A percentile compares a stretch with the other conserved stretches of the same genome.
Conservation (phyloP, 2,888 invertebrate species). For the Diarsia mendica region DNA sequence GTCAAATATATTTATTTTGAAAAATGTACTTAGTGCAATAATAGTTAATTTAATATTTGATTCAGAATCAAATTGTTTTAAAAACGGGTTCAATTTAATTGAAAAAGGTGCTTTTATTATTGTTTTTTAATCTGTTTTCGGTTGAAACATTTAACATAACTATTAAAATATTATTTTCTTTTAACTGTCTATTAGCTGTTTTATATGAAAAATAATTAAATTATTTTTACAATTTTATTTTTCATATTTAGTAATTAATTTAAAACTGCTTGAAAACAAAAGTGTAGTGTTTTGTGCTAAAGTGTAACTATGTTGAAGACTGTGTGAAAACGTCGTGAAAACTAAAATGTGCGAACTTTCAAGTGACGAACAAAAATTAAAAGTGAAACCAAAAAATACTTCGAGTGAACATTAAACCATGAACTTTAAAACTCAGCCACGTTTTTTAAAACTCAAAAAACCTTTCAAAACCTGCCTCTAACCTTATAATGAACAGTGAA, state of each 20-base stretch:
- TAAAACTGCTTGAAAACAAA: conserved; percentile 1
- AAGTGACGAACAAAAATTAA: conserved; percentile 42
- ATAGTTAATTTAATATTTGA: conserved; percentile 66
- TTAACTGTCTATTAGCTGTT: background rate
- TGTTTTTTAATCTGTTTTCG: conserved; percentile 33
- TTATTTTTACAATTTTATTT: conserved; percentile 2
- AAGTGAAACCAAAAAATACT: conserved; percentile 32
- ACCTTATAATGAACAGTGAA: conserved; percentile 47
- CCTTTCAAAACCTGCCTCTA: conserved; percentile 6
- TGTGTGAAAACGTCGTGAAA: conserved; percentile 16
- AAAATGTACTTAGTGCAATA: conserved; percentile 81
- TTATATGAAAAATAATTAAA: background rate
- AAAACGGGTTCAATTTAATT: conserved; percentile 73
- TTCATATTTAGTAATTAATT: background rate
- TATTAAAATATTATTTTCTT: background rate
- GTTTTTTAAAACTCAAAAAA: conserved; percentile 31
- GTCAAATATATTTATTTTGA: conserved; percentile 70
- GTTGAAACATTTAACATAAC: conserved; percentile 11
- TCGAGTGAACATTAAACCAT: conserved; percentile 54
- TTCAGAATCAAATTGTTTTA: conserved; percentile 69
- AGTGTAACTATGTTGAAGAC: conserved; percentile 38
- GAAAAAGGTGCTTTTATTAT: conserved; percentile 61
- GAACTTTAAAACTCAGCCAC: conserved; percentile 35
- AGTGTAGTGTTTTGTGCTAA: conserved; percentile 45
- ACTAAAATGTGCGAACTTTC: conserved; percentile 56